Evolutionary conservation across 2,888 invertebrate genomes (phyloP).

Genomic region (Euclidia mi): DNA sequence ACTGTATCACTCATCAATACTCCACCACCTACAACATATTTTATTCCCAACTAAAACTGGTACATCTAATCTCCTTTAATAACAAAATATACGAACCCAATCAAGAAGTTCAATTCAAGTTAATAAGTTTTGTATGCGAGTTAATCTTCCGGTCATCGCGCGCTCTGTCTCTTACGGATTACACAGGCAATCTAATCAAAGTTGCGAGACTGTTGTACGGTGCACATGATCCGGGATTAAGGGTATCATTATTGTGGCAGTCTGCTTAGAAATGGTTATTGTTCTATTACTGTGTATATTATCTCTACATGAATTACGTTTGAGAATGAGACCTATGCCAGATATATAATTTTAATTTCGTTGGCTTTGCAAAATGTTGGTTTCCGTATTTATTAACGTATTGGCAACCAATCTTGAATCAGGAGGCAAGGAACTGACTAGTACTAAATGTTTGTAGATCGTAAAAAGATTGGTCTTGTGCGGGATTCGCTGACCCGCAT

Average conservation of each 20-base stretch:
- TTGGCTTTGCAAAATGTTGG: no score
- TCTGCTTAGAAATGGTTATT: constrained; percentile 16
- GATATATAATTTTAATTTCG: no score
- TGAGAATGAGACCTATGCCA: no score
- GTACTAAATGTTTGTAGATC: no score
- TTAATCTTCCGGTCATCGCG: constrained; percentile 59
- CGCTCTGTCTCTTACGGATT: constrained; percentile 53
- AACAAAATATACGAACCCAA: constrained; percentile 58
- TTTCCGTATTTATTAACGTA: no score
- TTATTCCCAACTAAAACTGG: not conserved
- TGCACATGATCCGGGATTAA: constrained; percentile 65
- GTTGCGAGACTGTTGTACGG: constrained; percentile 61
- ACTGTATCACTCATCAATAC: no score
- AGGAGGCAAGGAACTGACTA: no score
- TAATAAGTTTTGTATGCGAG: constrained; percentile 62
- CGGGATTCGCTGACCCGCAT: no score
- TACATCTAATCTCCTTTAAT: constrained; percentile 17
- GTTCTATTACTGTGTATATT: constrained; percentile 12
- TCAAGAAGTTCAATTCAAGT: constrained; percentile 64
- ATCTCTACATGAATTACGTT: not conserved
- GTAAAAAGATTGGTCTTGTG: no score
- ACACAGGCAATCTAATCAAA: constrained; percentile 77
- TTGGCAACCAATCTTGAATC: no score
- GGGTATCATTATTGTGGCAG: constrained; percentile 57
- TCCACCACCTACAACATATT: not conserved